Base-by-base conservation (phyloP, 2,888 invertebrate species). In the Microplitis manilae region DNA sequence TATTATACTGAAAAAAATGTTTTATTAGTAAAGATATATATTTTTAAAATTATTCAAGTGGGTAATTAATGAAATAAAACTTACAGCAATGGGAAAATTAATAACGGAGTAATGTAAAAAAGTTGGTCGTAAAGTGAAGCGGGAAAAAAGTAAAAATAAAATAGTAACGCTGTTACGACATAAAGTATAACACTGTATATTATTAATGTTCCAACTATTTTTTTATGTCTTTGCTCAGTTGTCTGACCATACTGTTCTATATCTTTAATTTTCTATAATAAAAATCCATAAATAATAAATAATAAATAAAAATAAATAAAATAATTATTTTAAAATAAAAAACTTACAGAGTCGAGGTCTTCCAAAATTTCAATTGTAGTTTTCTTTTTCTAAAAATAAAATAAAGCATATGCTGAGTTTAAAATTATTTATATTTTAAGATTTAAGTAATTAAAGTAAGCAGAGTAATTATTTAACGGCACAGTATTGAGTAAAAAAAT, bases 11-110 rank as follows among this genome's bases (percentile, higher is more conserved):
- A 39, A 88, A 86, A 79, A 90, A 70, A 13, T 9, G 4, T 1
- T 50, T 76, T 17, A 68, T 75, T 79, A 72, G 38, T 9, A 73
- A 76, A 15, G 2, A 30, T 4, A 30, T 2, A 20, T 30, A 4
- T 59, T 13, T 59, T 59, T 59, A 5, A 13, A 4, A 59, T 59
- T 13, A 59, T 59, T 59, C 5, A 59, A 59, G n/a, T 6, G n/a
- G 17, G 5, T 64, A 64, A 65, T 68, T 4, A 76, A 59, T 40
- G 2, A 64, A 17, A 39, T 59, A 17, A 59, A 59, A 93, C 96
- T 95, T 91, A 98, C 97, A 97, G 87, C 77, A 97, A 86, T 74
- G 97, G 97, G 86, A 97, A 94, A 74, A 96, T 91, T 39, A 97
- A 90, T 74, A 97, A 90, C 17, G 97, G 97, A 77, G 94, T 93